Conservation (phyloP, 2,113 vertebrate genomes). For the Macquaria ambigua region DNA sequence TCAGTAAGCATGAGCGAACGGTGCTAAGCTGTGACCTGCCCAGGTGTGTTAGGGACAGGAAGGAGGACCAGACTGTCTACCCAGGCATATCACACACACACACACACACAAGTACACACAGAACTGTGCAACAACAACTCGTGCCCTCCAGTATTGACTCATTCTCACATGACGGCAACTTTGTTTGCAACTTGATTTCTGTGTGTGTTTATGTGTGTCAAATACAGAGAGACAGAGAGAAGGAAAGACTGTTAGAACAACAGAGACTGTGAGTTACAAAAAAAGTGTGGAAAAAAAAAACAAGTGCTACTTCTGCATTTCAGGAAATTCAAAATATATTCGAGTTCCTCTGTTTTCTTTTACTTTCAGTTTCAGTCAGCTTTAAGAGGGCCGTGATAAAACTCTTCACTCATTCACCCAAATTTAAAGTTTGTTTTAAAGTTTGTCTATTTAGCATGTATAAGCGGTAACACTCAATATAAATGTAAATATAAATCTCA, state of each 20-base stretch:
- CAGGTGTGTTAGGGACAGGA: constrained; percentile 64
- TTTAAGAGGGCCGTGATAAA: not conserved
- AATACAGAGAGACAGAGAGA: not conserved
- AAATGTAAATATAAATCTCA: not conserved
- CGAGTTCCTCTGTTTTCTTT: not conserved
- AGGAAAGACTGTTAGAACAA: too few relatives aligned
- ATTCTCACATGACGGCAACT: constrained; percentile 44
- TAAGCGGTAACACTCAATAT: not conserved
- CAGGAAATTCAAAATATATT: not conserved
- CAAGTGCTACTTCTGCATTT: not conserved
- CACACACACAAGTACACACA: not conserved
- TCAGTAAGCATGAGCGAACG: not conserved
- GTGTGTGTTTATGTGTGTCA: not conserved
- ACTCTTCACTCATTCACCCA: not conserved
- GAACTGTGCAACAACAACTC: constrained; percentile 23
- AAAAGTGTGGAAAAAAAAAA: too few relatives aligned
- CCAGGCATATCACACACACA: not conserved
- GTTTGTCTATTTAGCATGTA: not conserved
- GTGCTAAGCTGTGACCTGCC: constrained; percentile 23
- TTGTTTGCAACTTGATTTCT: too few relatives aligned
- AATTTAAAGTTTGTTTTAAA: too few relatives aligned
- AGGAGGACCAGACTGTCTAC: constrained; percentile 73
- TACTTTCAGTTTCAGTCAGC: not conserved
- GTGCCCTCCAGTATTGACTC: constrained; percentile 36
- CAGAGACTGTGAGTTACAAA: too few relatives aligned